phyloP scores from a whole-genome alignment of 2,888 invertebrate genomes.

The Pomacea canaliculata region DNA sequence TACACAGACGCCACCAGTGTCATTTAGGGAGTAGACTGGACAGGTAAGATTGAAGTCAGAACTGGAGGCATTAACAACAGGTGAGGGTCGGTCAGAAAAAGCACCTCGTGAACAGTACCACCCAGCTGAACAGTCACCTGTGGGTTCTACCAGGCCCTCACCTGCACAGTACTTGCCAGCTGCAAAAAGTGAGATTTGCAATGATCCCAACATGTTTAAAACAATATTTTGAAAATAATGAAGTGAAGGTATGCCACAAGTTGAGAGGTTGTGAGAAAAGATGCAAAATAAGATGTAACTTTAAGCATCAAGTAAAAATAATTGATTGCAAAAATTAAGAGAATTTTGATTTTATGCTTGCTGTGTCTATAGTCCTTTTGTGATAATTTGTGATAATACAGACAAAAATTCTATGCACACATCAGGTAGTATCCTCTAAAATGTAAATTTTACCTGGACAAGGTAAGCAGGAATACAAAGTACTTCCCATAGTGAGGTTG shows the following conservation, averaged over 20 bases:
- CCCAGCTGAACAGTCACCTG: constrained; percentile 60
- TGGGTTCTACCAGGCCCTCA: constrained; percentile 59
- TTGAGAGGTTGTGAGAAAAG: not conserved
- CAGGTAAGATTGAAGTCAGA: constrained; percentile 54
- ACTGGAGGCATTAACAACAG: constrained; percentile 43
- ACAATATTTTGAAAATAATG: not conserved
- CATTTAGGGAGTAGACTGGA: constrained; percentile 63
- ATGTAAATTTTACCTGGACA: constrained; percentile 48
- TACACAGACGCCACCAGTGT: constrained; percentile 63
- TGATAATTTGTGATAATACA: too few relatives aligned
- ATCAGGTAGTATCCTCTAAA: too few relatives aligned
- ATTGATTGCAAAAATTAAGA: too few relatives aligned
- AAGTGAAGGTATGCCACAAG: not conserved
- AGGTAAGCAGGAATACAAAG: constrained; percentile 60
- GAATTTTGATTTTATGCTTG: too few relatives aligned
- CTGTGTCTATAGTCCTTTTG: too few relatives aligned
- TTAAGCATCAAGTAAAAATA: too few relatives aligned
- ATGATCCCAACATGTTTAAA: too few relatives aligned
- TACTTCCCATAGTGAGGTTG: constrained; percentile 55
- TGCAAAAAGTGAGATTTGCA: constrained; percentile 31
- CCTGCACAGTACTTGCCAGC: constrained; percentile 64
- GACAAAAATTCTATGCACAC: too few relatives aligned
- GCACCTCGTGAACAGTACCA: constrained; percentile 67
- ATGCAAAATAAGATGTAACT: not conserved
- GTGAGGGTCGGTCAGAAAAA: constrained; percentile 54